These are phyloP conservation scores for Drosophila mimica DNA, from an alignment of 2,888 invertebrate species.

Conservation along the genomic window DNA sequence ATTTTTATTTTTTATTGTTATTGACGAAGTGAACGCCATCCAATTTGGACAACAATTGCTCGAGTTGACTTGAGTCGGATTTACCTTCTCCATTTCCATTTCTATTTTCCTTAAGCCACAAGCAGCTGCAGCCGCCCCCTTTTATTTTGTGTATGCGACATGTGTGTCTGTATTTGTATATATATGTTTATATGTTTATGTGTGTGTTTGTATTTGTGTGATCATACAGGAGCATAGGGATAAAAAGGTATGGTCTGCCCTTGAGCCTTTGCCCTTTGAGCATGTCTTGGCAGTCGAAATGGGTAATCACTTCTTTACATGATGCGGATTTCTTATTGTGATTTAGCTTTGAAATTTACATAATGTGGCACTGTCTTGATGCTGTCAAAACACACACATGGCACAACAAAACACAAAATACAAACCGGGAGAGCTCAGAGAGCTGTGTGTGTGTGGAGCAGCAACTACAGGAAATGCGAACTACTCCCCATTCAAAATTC, in stretches of 20 bases:
- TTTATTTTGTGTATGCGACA: neutral
- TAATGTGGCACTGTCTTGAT: slow-evolving; percentile 57
- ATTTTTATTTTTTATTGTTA: slow-evolving; percentile 36
- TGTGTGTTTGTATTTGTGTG: slow-evolving; percentile 6
- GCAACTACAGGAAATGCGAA: slow-evolving; percentile 69
- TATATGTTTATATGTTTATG: neutral
- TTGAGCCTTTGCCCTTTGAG: slow-evolving; percentile 43
- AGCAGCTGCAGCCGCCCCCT: slow-evolving; percentile 36
- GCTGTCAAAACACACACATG: slow-evolving; percentile 56
- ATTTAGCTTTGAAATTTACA: slow-evolving; percentile 72
- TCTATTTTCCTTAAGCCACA: slow-evolving; percentile 4
- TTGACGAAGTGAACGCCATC: slow-evolving; percentile 47
- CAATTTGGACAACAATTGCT: slow-evolving; percentile 64
- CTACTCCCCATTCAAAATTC: slow-evolving; percentile 50
- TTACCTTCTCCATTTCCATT: slow-evolving; percentile 26
- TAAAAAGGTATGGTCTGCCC: slow-evolving; percentile 52
- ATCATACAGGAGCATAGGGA: slow-evolving; percentile 34
- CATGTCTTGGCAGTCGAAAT: slow-evolving; percentile 46
- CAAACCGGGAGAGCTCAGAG: neutral
- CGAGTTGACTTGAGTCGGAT: slow-evolving; percentile 44
- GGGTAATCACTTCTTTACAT: slow-evolving; percentile 61
- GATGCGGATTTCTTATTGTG: slow-evolving; percentile 69
- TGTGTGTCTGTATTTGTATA: slow-evolving; percentile 14
- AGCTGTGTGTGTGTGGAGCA: neutral
- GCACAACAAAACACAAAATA: slow-evolving; percentile 10